Evolutionary conservation across 2,113 vertebrate genomes (phyloP).

Genomic region (Sebastes fasciatus): DNA sequence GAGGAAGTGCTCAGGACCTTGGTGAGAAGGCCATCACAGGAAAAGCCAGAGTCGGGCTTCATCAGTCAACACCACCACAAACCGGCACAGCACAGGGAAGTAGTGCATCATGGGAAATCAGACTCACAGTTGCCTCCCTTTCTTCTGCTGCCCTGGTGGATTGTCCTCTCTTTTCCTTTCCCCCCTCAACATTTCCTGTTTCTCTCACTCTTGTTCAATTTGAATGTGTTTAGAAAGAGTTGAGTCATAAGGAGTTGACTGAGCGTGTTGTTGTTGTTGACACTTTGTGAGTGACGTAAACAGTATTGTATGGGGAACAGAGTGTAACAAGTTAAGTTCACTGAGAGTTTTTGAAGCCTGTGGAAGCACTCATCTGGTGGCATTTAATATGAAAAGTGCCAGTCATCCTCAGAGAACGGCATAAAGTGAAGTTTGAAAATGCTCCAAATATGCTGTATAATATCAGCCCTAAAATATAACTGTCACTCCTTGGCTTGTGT

Average conservation of each 20-base stretch:
- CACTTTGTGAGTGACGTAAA: not conserved
- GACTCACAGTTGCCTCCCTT: conserved; percentile 37
- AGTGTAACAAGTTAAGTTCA: conserved; percentile 25
- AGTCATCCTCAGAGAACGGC: conserved; percentile 33
- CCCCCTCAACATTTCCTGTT: conserved; percentile 5
- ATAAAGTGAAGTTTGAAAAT: conserved; percentile 10
- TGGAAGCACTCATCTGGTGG: conserved; percentile 27
- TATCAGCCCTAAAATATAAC: not conserved
- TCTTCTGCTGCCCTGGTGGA: conserved; percentile 41
- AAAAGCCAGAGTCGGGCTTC: conserved; percentile 40
- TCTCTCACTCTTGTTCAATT: conserved; percentile 7
- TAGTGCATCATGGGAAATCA: conserved; percentile 66
- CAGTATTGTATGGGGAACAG: conserved; percentile 12
- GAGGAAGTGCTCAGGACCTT: conserved; percentile 20
- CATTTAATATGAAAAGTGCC: conserved; percentile 38
- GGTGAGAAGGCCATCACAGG: conserved; percentile 47
- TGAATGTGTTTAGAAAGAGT: conserved; percentile 18
- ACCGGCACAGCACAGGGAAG: conserved; percentile 1
- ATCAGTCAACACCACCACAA: conserved; percentile 50
- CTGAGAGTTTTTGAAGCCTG: conserved; percentile 1
- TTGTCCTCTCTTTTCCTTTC: not conserved
- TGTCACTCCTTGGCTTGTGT: not conserved
- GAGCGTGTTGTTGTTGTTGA: conserved; percentile 26
- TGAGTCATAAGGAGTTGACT: conserved; percentile 33
- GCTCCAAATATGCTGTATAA: conserved; percentile 22